Evolutionary conservation across 1,140 invertebrate species (phyloP).

Genomic region (Lordiphosa stackelbergi): DNA sequence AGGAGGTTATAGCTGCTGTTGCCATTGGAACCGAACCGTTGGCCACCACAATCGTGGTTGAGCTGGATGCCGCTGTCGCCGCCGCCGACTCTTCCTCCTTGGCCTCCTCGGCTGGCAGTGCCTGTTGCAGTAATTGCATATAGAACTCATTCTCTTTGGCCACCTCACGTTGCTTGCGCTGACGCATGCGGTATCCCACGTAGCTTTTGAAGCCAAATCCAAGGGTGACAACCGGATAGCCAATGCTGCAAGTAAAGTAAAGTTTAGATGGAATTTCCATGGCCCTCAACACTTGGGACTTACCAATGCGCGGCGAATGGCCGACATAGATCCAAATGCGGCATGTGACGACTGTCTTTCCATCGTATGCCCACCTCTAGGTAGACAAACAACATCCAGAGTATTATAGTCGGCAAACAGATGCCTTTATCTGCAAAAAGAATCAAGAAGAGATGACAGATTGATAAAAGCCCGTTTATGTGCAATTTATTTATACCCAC

Average conservation of each 20-base stretch:
- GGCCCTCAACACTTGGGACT: constrained; percentile 16
- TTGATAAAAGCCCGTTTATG: too few species aligned
- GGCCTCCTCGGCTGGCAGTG: constrained; percentile 85
- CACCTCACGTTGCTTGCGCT: constrained; percentile 94
- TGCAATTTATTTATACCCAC: constrained; percentile 79
- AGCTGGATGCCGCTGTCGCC: constrained; percentile 25
- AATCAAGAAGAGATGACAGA: background rate
- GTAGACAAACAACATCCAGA: constrained; percentile 97
- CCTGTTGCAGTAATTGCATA: constrained; percentile 93
- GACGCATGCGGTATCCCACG: constrained; percentile 92
- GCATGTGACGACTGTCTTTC: constrained; percentile 90
- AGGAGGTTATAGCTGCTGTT: constrained; percentile 27
- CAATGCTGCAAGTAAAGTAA: constrained; percentile 84
- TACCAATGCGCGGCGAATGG: constrained; percentile 99
- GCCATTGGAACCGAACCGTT: constrained; percentile 42
- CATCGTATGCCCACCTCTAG: constrained; percentile 94
- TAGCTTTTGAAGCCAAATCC: constrained; percentile 98
- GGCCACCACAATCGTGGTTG: constrained; percentile 34
- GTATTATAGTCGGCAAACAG: constrained; percentile 94
- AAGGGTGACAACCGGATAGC: constrained; percentile 97
- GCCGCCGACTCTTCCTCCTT: constrained; percentile 38
- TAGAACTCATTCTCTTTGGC: constrained; percentile 98
- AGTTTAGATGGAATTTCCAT: background rate
- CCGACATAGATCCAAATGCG: constrained; percentile 95
- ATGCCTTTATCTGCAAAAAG: constrained; percentile 87